phyloP scores from a whole-genome alignment of 2,888 invertebrate species.

The Rotaria macrura region DNA sequence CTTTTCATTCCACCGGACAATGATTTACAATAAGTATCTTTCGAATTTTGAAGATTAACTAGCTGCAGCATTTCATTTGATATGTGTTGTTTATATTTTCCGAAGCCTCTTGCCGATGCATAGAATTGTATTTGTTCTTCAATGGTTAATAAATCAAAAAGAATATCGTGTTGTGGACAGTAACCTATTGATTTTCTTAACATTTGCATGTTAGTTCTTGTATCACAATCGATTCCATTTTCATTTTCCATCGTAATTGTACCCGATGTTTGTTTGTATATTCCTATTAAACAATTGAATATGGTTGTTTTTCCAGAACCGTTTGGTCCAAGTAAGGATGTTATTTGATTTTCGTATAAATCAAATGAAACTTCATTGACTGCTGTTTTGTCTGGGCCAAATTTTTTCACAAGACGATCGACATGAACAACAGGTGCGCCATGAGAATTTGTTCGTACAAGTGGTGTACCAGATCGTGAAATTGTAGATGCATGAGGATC shows the following conservation, averaged over 20 bases:
- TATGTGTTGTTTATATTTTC: background rate
- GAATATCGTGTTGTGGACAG: slow-evolving; percentile 68
- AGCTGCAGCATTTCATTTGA: background rate
- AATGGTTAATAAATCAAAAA: slow-evolving; percentile 52
- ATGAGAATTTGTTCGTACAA: background rate
- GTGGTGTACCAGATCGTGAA: background rate
- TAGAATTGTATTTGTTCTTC: background rate
- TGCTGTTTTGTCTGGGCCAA: background rate
- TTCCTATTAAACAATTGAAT: slow-evolving; percentile 52
- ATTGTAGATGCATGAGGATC: background rate
- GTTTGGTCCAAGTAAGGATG: background rate
- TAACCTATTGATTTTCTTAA: slow-evolving; percentile 67
- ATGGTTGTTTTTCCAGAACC: background rate
- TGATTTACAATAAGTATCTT: background rate
- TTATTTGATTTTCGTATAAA: background rate
- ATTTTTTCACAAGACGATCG: background rate
- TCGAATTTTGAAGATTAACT: background rate
- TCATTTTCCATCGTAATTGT: slow-evolving; percentile 52
- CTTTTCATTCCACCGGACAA: slow-evolving; percentile 17
- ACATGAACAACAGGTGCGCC: background rate
- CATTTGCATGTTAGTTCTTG: slow-evolving; percentile 58
- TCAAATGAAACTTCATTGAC: background rate
- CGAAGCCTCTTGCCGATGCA: background rate
- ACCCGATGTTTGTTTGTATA: slow-evolving; percentile 65
- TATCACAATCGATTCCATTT: slow-evolving; percentile 56